phyloP scores from a whole-genome alignment of 2,797 vertebrate genomes.

The Betta splendens region DNA sequence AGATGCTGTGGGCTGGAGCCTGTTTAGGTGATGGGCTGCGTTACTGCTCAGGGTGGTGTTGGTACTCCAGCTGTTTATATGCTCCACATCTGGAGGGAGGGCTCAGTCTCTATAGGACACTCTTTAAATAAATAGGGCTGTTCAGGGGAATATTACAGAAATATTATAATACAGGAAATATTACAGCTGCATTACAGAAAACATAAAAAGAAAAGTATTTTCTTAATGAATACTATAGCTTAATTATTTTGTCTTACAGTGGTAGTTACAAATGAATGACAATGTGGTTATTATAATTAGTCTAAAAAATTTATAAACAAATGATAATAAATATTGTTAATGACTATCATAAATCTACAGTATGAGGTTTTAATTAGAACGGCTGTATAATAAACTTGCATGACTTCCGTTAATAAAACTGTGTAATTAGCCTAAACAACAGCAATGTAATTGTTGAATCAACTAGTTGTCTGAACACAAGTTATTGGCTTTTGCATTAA shows the following conservation, averaged over 20 bases:
- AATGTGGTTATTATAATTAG: not conserved
- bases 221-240: not conserved
- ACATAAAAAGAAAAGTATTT: not conserved
- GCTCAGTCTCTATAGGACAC: not conserved
- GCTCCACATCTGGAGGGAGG: conserved; percentile 20
- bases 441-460: not conserved
- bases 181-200: not conserved
- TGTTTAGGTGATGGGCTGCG: conserved; percentile 10
- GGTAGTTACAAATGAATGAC: not conserved
- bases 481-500: no score
- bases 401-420: not conserved
- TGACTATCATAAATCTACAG: not conserved
- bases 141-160: no score
- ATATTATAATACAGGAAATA: conserved; percentile 16
- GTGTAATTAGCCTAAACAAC: not conserved
- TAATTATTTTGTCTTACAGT: not conserved
- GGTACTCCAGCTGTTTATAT: conserved; percentile 13
- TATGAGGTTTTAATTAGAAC: not conserved
- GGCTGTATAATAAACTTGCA: not conserved
- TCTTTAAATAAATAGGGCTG: conserved; percentile 13
- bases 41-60: conserved; percentile 5
- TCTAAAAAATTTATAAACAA: not conserved
- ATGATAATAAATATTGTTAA: not conserved
- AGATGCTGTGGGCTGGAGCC: conserved; percentile 4
- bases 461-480: not conserved